A percentile compares a stretch with the other conserved stretches of the same genome.
Evolutionary conservation across 2,797 vertebrate species (phyloP).

Genomic region (Ambastaia sidthimunki): DNA sequence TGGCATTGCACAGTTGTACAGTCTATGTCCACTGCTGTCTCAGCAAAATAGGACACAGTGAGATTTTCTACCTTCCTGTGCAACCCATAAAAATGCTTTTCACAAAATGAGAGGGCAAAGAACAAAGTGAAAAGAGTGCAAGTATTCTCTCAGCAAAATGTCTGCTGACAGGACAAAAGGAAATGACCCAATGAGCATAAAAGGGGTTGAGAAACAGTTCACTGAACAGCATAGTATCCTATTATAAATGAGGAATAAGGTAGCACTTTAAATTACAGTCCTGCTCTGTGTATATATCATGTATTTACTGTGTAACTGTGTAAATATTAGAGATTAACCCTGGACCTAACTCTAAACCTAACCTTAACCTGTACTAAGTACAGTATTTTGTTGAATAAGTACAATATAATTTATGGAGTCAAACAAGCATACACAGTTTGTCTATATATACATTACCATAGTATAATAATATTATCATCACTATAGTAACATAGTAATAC

Average conservation of each 20-base stretch:
- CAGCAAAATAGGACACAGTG: constrained; percentile 12
- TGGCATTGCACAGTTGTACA: not conserved
- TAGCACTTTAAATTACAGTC: not conserved
- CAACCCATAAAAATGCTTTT: constrained; percentile 24
- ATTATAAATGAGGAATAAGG: not conserved
- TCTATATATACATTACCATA: too few species aligned
- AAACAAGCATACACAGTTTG: not conserved
- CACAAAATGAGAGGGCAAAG: constrained; percentile 44
- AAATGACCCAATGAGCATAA: not conserved
- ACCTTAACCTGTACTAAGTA: too few species aligned
- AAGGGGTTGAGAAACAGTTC: not conserved
- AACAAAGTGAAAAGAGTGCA: constrained; percentile 18
- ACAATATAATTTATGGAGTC: not conserved
- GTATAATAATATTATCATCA: too few species aligned
- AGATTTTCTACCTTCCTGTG: constrained; percentile 6
- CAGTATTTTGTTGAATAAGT: too few species aligned
- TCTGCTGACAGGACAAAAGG: not conserved
- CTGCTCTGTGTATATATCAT: not conserved
- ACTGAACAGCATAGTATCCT: too few species aligned
- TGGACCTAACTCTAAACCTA: too few species aligned
- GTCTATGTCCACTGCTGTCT: constrained; percentile 30
- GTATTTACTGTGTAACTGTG: not conserved
- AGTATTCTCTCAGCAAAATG: not conserved
- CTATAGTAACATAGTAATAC: too few species aligned
- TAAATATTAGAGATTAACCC: too few species aligned